These are phyloP conservation scores for Lutjanus erythropterus DNA, from an alignment of 2,113 vertebrate species.

Conservation along the genomic window DNA sequence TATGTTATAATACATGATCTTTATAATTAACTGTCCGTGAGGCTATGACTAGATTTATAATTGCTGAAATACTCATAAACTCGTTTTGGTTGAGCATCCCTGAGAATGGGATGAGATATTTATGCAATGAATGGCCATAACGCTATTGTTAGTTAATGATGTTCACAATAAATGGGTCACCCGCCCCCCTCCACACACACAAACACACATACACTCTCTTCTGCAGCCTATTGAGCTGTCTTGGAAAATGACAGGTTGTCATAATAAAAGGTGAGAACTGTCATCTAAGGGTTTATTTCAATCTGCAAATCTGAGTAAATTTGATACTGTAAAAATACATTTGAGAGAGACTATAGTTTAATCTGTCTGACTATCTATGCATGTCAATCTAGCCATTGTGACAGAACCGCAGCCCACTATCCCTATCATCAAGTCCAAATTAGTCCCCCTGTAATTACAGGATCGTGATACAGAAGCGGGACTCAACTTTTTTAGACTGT, in stretches of 20 bases:
- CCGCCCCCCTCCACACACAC: not conserved
- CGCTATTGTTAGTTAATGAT: conserved; percentile 44
- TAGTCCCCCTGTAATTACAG: not conserved
- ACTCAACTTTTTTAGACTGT: not conserved
- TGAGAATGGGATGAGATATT: not conserved
- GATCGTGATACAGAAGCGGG: not conserved
- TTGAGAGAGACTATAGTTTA: not conserved
- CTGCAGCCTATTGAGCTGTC: conserved; percentile 5
- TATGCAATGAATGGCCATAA: conserved; percentile 10
- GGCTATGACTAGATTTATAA: not conserved
- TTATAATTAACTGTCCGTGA: too few relatives aligned
- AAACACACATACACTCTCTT: not conserved
- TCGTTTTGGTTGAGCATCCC: not conserved
- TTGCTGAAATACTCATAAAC: not conserved
- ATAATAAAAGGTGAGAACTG: not conserved
- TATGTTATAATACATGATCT: too few relatives aligned
- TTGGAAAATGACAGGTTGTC: conserved; percentile 15
- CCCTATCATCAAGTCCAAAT: not conserved
- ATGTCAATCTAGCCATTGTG: too few relatives aligned
- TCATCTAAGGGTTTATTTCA: not conserved
- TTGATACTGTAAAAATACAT: not conserved
- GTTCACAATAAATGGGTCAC: conserved; percentile 57
- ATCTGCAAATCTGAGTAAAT: not conserved
- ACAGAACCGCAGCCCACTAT: not conserved
- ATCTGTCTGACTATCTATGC: not conserved